Evolutionary conservation across 1,140 invertebrate species (phyloP), one percentile per base, ranked within the genome.

Genomic region (Neodiprion lecontei): DNA sequence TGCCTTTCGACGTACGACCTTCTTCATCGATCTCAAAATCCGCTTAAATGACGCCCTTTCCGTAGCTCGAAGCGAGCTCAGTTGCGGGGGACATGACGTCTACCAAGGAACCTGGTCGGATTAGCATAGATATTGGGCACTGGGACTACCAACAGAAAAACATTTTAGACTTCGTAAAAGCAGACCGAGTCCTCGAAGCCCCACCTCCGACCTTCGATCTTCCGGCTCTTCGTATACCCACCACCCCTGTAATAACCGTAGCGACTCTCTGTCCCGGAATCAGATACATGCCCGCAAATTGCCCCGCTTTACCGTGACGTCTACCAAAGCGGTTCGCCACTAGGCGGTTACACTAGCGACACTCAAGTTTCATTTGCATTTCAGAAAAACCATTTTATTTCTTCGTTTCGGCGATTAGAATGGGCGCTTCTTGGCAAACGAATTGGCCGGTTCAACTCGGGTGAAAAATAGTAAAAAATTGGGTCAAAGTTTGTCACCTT

Each of bases 111-210:
- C 73, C 68, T 73, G 76, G 75, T 71, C 70, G 76, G 76, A 81
- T 81, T 81, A 81, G 79, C 80, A 81, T 81, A 81, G 79, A 81
- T 81, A 81, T 81, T 81, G 78, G 79, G 75, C 73, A 77, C 77
- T 75, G 76, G 76, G 72, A 67, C 49, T 72, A 73, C 77, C 76
- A 17, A 73, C 70, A 78, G 70, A 81, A 81, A 79, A 79, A 81
- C 76, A 82, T 81, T 82, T 81, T 79, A 69, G 74, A 81, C 79
- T 79, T 78, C 76, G 76, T 75, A 61, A 61, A 40, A 61, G 53
- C 53, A 61, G 53, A 12, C n/a, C n/a, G 11, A 61, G 53, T 76
- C 75, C 75, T 14, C 49, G 48, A 17, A 50, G 47, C 49, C 47
- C 28, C 67, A 47, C 48, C 17, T 70, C 68, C n/a, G 14, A 48